These are phyloP conservation scores for Mellilla xanthometata DNA, from an alignment of 2,888 invertebrate genomes.

Conservation along the genomic window DNA sequence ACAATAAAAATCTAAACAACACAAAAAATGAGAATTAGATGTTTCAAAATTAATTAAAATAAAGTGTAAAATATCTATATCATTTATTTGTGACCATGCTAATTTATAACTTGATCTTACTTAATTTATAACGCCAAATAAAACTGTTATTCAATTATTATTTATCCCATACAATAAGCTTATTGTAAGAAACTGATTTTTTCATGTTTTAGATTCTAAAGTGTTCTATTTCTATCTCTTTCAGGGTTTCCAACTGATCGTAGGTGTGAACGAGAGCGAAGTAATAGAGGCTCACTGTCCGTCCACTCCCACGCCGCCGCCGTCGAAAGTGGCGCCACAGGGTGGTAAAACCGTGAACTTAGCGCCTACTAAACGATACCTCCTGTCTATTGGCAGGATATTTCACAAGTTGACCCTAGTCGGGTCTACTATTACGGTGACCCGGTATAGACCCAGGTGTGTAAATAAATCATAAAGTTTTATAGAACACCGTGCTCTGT, in stretches of 20 bases:
- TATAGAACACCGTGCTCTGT: too few species aligned
- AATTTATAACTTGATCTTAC: too few species aligned
- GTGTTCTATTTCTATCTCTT: slow-evolving; percentile 15
- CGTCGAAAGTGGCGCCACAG: slow-evolving; percentile 74
- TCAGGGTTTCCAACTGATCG: slow-evolving; percentile 93
- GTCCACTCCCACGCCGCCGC: slow-evolving; percentile 64
- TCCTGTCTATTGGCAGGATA: slow-evolving; percentile 96
- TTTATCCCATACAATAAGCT: too few species aligned
- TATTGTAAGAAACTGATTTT: too few species aligned
- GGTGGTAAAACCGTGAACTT: slow-evolving; percentile 57
- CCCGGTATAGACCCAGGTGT: slow-evolving; percentile 95
- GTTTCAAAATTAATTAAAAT: too few species aligned
- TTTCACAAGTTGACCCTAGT: slow-evolving; percentile 95
- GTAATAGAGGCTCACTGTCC: slow-evolving; percentile 67
- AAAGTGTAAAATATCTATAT: too few species aligned
- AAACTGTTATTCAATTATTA: too few species aligned
- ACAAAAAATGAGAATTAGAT: too few species aligned
- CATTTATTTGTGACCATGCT: too few species aligned
- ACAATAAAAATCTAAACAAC: too few species aligned
- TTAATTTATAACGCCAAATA: too few species aligned
- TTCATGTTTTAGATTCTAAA: too few species aligned
- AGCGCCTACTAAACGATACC: slow-evolving; percentile 86
- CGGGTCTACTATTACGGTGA: slow-evolving; percentile 96
- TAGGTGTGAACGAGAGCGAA: slow-evolving; percentile 73
- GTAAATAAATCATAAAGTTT: not conserved